These are phyloP conservation scores for Pammene aurita DNA, from an alignment of 2,888 invertebrate species.

Conservation along the genomic window DNA sequence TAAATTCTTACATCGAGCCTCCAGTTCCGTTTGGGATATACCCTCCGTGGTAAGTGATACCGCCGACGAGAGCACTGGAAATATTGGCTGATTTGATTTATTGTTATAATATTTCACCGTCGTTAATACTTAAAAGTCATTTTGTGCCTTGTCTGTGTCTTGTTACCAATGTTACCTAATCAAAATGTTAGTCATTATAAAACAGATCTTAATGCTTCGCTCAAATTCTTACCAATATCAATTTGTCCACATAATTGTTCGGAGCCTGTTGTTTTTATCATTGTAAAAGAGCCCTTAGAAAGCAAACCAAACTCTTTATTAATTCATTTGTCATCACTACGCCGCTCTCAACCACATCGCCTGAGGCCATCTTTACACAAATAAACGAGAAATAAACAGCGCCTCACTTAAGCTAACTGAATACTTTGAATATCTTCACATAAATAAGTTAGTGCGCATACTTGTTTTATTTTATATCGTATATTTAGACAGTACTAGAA, in stretches of 20 bases:
- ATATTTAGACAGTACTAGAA: not conserved
- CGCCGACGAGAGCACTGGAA: constrained; percentile 65
- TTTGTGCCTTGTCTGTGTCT: too few species aligned
- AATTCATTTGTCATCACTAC: constrained; percentile 54
- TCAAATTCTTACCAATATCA: too few species aligned
- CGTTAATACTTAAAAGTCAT: too few species aligned
- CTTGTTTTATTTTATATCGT: constrained; percentile 7
- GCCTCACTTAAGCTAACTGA: not conserved
- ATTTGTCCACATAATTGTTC: too few species aligned
- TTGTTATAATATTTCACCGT: not conserved
- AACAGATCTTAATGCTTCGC: too few species aligned
- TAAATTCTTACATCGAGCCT: constrained; percentile 65
- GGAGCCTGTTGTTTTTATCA: not conserved
- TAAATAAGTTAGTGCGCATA: not conserved
- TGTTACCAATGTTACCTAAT: too few species aligned
- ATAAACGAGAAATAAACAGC: constrained; percentile 51
- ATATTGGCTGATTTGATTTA: constrained; percentile 20
- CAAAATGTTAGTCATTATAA: too few species aligned
- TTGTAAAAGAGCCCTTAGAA: constrained; percentile 6
- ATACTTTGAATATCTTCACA: constrained; percentile 13
- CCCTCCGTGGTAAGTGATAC: constrained; percentile 60
- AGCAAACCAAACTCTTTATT: constrained; percentile 36
- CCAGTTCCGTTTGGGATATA: constrained; percentile 68
- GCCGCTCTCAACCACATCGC: constrained; percentile 51
- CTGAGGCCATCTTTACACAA: constrained; percentile 51